These are phyloP conservation scores for Urocynchramus pylzowi DNA, from an alignment of 2,113 vertebrate genomes.

Conservation along the genomic window DNA sequence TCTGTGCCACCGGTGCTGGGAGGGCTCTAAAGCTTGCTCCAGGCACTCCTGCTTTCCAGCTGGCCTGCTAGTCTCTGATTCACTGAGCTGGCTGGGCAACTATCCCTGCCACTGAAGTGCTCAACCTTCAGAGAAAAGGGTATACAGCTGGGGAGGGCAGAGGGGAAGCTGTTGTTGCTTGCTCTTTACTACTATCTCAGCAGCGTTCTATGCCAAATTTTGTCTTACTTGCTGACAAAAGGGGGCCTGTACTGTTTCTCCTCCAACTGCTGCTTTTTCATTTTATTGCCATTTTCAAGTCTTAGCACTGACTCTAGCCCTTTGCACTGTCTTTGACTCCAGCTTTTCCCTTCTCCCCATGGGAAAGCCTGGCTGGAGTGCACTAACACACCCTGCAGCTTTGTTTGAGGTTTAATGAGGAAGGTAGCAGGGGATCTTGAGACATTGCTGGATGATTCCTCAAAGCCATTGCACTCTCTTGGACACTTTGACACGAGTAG, in stretches of 20 bases:
- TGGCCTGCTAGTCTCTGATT: background rate
- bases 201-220: background rate
- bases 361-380: background rate
- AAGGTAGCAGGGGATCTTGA: background rate
- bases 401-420: conserved; percentile 48
- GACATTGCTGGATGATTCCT: conserved; percentile 35
- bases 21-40: background rate
- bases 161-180: background rate
- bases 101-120: background rate
- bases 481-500: conserved; percentile 27
- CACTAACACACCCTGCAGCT: conserved; percentile 23
- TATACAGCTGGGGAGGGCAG: background rate
- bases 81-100: background rate
- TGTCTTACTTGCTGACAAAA: background rate
- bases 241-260: background rate
- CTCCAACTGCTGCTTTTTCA: background rate
- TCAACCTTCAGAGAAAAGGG: background rate
- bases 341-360: background rate
- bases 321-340: conserved; percentile 34
- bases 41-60: background rate
- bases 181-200: background rate
- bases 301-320: background rate
- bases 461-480: conserved; percentile 35
- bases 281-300: background rate
- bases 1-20: rapidly evolving